These are phyloP conservation scores for Drosophila lacicola DNA, from an alignment of 2,888 invertebrate species.

Conservation along the genomic window DNA sequence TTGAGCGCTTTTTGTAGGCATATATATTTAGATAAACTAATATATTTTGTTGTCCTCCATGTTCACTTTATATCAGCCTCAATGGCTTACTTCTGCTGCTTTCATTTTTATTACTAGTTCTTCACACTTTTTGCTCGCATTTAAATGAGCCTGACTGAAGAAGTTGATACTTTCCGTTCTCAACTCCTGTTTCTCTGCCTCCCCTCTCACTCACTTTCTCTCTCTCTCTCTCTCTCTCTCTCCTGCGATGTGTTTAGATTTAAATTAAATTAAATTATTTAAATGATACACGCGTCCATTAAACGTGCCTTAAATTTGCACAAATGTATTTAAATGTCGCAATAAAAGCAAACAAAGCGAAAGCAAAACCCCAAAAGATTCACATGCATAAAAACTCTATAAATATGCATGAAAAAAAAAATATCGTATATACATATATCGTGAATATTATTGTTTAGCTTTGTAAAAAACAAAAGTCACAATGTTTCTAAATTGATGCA, in stretches of 20 bases:
- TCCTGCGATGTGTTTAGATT: no score
- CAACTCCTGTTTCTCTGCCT: no score
- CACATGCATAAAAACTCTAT: not conserved
- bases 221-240: not conserved
- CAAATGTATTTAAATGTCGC: constrained; percentile 10
- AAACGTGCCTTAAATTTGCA: constrained; percentile 50
- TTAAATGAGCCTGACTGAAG: no score
- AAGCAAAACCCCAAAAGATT: not conserved
- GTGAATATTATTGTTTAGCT: not conserved
- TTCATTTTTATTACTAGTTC: no score
- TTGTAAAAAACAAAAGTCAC: not conserved
- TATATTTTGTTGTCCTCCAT: not conserved
- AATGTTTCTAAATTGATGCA: not conserved
- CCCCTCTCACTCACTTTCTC: not conserved
- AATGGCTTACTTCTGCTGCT: not conserved
- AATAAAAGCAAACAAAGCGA: constrained; percentile 30
- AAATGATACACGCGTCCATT: constrained; percentile 33
- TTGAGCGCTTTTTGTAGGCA: not conserved
- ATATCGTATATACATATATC: no score
- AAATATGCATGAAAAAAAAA: constrained; percentile 29
- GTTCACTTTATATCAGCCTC: not conserved
- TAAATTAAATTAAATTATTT: not conserved
- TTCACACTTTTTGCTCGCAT: no score
- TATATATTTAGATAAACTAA: not conserved
- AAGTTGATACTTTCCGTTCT: no score